These are phyloP conservation scores for Oreochromis tanganicae DNA, from an alignment of 2,113 vertebrate genomes.

Conservation along the genomic window DNA sequence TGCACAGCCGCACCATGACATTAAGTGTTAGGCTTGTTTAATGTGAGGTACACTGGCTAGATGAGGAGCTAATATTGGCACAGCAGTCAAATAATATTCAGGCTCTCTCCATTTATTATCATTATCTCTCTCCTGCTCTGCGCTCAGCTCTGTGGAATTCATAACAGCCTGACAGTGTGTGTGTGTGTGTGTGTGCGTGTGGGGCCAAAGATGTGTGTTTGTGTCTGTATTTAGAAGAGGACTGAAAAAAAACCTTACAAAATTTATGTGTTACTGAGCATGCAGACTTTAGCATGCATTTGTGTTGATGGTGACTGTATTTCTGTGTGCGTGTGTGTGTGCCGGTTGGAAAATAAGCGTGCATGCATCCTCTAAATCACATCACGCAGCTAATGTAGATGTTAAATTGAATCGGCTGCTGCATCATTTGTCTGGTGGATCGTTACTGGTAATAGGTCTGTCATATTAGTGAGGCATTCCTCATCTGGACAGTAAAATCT, in stretches of 20 bases:
- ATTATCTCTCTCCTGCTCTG: conserved; percentile 9
- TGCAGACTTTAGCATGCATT: neutral
- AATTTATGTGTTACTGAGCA: neutral
- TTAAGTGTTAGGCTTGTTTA: neutral
- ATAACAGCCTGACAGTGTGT: neutral
- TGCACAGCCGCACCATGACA: neutral
- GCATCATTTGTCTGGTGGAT: conserved; percentile 60
- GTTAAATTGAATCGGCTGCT: conserved; percentile 60
- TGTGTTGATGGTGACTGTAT: neutral
- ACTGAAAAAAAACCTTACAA: neutral
- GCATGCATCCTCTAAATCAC: conserved; percentile 37
- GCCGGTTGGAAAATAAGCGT: conserved; percentile 16
- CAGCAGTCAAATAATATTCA: conserved; percentile 10
- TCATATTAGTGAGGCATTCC: conserved; percentile 54
- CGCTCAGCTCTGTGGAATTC: neutral
- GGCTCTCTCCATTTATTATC: conserved; percentile 29
- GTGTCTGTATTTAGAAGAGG: neutral
- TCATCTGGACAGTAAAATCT: conserved; percentile 43
- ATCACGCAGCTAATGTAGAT: conserved; percentile 59
- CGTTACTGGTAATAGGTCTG: conserved; percentile 56
- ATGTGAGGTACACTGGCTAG: neutral
- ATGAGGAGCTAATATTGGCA: conserved; percentile 23
- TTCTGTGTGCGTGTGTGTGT: neutral
- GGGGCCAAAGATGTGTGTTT: neutral
- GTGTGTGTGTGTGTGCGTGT: neutral